These are phyloP conservation scores for Poeciliopsis presidionis DNA, from an alignment of 2,797 vertebrate species.

Conservation along the genomic window DNA sequence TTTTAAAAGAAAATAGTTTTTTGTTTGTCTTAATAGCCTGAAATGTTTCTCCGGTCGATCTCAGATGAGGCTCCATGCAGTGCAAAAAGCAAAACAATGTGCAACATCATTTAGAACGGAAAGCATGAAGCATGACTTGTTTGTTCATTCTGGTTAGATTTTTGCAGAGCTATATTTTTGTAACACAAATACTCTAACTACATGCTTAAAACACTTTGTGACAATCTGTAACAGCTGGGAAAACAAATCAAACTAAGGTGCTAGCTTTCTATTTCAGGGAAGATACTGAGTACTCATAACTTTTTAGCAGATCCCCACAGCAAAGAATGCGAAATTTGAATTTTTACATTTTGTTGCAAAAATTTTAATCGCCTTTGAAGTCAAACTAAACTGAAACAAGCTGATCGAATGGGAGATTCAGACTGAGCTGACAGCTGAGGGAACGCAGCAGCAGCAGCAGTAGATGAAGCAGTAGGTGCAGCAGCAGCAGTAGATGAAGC, in stretches of 20 bases:
- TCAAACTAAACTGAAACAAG: background rate
- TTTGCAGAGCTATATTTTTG: background rate
- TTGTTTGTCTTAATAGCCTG: background rate
- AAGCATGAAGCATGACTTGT: background rate
- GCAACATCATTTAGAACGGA: background rate
- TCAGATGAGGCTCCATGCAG: background rate
- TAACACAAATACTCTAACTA: background rate
- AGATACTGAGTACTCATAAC: background rate
- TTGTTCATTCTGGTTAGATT: background rate
- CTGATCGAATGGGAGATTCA: slow-evolving; percentile 2
- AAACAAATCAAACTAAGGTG: background rate
- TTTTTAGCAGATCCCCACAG: background rate
- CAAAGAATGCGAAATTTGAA: background rate
- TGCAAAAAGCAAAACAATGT: background rate
- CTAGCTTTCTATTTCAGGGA: background rate
- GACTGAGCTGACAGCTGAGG: slow-evolving; percentile 20
- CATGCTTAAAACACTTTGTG: background rate
- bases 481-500: background rate
- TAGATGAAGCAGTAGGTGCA: too few relatives aligned
- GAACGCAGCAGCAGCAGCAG: slow-evolving; percentile 27
- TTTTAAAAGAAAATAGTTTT: background rate
- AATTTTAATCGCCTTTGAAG: background rate
- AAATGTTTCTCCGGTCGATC: background rate
- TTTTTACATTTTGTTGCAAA: background rate
- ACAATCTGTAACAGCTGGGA: background rate